These are phyloP conservation scores for Apodemia duryi DNA, from an alignment of 2,888 invertebrate genomes.

Conservation along the genomic window DNA sequence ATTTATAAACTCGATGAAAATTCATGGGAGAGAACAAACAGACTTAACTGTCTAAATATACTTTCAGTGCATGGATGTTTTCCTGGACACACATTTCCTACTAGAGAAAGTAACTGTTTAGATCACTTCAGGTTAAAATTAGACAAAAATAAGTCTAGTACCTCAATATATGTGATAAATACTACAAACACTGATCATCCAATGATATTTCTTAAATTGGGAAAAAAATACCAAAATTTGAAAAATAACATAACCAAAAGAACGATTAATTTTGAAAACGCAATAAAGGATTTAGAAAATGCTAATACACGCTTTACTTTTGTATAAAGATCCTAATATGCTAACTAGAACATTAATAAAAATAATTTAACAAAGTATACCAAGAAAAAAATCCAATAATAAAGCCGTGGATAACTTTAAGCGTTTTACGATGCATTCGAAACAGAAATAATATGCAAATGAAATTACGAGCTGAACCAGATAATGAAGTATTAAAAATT, in stretches of 20 bases:
- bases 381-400: too few species aligned
- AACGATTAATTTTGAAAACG: too few species aligned
- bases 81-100: slow-evolving; percentile 18
- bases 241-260: too few species aligned
- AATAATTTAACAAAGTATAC: neutral
- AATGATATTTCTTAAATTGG: neutral
- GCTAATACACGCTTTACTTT: too few species aligned
- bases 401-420: too few species aligned
- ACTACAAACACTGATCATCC: slow-evolving; percentile 8
- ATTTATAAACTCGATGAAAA: slow-evolving; percentile 12
- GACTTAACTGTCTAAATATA: neutral
- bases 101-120: slow-evolving; percentile 16
- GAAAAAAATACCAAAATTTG: neutral
- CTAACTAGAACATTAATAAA: neutral
- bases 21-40: neutral
- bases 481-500: neutral
- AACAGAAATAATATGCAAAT: too few species aligned
- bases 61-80: slow-evolving; percentile 17
- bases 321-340: too few species aligned
- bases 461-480: neutral
- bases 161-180: neutral
- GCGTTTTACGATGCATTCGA: too few species aligned
- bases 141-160: neutral
- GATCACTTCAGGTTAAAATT: slow-evolving; percentile 22
- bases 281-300: too few species aligned